These are phyloP conservation scores for Lasioglossum lativentre DNA, from an alignment of 2,888 invertebrate species.

Conservation along the genomic window DNA sequence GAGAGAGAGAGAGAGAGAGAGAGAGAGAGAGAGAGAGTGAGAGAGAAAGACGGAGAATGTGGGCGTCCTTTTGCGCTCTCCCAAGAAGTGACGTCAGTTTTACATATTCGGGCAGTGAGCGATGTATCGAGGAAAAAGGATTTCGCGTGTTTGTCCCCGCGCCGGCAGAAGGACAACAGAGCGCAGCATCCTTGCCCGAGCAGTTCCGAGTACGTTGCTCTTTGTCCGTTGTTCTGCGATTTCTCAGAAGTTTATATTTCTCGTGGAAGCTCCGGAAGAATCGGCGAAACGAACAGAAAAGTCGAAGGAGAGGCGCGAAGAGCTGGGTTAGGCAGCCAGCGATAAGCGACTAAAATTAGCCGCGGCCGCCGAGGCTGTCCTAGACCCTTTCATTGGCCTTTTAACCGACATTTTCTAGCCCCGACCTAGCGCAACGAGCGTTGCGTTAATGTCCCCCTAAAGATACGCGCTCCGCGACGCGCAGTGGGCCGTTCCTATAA, in stretches of 20 bases:
- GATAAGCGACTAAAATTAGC: conserved; percentile 44
- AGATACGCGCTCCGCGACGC: not conserved
- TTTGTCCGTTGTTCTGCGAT: not conserved
- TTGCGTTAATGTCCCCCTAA: conserved; percentile 26
- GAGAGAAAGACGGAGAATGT: conserved; percentile 63
- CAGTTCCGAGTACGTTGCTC: not conserved
- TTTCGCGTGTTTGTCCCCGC: conserved; percentile 56
- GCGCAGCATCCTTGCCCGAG: conserved; percentile 34
- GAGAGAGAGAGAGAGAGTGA: not conserved
- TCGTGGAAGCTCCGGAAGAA: not conserved
- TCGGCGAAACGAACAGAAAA: not conserved
- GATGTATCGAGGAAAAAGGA: conserved; percentile 79
- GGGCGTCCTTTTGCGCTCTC: conserved; percentile 81
- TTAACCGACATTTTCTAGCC: conserved; percentile 55
- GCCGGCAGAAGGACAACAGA: conserved; percentile 35
- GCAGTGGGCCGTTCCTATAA: not conserved
- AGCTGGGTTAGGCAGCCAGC: not conserved
- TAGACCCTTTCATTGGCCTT: conserved; percentile 61
- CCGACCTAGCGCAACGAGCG: conserved; percentile 53
- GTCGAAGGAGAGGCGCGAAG: not conserved
- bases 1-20: conserved; percentile 22
- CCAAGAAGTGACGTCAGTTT: conserved; percentile 81
- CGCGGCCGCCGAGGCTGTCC: conserved; percentile 36
- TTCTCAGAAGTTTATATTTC: not conserved
- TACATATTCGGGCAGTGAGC: conserved; percentile 83